A percentile compares a stretch with the other conserved stretches of the same genome.
Conservation (phyloP, 2,113 vertebrate species). For the Hydrolagus affinis region DNA sequence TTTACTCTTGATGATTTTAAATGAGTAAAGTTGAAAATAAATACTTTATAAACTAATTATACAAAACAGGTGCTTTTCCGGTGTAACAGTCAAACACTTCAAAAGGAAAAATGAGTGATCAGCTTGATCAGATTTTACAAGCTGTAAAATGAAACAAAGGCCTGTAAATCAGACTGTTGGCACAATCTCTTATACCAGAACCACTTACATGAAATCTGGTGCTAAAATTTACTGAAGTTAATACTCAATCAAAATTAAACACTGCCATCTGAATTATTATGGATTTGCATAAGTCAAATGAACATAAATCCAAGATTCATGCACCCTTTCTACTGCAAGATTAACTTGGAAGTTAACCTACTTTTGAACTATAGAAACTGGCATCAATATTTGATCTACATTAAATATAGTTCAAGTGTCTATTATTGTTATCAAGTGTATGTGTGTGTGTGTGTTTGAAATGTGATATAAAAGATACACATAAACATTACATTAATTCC, state of each 20-base stretch:
- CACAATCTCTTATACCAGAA: not conserved
- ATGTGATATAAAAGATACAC: not conserved
- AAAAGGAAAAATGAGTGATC: not conserved
- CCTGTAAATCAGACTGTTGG: conserved; percentile 16
- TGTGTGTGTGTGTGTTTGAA: not conserved
- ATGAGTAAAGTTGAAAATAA: not conserved
- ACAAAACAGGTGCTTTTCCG: not conserved
- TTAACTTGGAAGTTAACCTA: not conserved
- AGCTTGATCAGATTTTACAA: not conserved
- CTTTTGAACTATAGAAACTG: not conserved
- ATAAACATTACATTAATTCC: too few relatives aligned
- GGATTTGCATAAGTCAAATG: conserved; percentile 25
- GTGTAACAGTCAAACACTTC: not conserved
- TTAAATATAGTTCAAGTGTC: not conserved
- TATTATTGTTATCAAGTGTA: not conserved
- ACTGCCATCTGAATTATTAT: conserved; percentile 15
- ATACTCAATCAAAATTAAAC: conserved; percentile 28
- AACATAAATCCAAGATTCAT: conserved; percentile 6
- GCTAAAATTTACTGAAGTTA: not conserved
- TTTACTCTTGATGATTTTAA: not conserved
- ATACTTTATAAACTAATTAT: not conserved
- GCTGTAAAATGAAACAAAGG: conserved; percentile 4
- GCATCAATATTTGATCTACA: not conserved
- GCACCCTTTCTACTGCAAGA: conserved; percentile 11
- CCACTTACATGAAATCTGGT: not conserved